Base-by-base conservation (phyloP, 2,113 vertebrate genomes). In the Girardinichthys multiradiatus region DNA sequence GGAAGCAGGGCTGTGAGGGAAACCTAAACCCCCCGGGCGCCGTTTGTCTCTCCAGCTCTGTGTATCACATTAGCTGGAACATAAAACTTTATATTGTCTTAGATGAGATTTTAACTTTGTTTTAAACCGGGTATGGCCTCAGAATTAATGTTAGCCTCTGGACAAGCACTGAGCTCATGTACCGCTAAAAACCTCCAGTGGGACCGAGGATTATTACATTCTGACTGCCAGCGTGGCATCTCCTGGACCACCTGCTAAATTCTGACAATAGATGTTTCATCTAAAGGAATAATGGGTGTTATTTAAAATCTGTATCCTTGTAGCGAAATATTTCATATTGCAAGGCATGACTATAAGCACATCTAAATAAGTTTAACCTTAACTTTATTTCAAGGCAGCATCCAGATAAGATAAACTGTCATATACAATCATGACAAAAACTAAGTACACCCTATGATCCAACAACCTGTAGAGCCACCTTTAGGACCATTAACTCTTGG, bases 91-190 rank as follows among this genome's bases (percentile, higher is more conserved):
- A 76, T 89, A 83, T 82, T 73, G 72, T 82, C 82, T 83, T 81
- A 66, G 78, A 91, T 81, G 80, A 79, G 78, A 82, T 82, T 89
- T 86, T 86, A 79, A 89, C 84, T 86, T 82, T 65, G 80, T 87
- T 83, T 78, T 33, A 80, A 72, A 76, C 71, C 30, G 31, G 57
- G 72, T 64, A 71, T 74, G 30, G 3, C 63, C 64, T 65, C 51
- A 72, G 79, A 79, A 84, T 88, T 72, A 82, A 88, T 71, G 70
- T 59, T 51, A 37, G 63, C 68, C 75, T 62, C 81, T 39, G 71
- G 79, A 84, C 81, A 74, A 74, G 74, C 70, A 70, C 54, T 26
- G 68, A 86, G 79, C 76, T 76, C 64, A 80, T 80, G 80, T 45
- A 31, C 74, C 74, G 27, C 74, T 84, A 70, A 84, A 72, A 70